phyloP scores from a whole-genome alignment of 2,113 vertebrate genomes.

The Cryptomyrus ogoouensis region DNA sequence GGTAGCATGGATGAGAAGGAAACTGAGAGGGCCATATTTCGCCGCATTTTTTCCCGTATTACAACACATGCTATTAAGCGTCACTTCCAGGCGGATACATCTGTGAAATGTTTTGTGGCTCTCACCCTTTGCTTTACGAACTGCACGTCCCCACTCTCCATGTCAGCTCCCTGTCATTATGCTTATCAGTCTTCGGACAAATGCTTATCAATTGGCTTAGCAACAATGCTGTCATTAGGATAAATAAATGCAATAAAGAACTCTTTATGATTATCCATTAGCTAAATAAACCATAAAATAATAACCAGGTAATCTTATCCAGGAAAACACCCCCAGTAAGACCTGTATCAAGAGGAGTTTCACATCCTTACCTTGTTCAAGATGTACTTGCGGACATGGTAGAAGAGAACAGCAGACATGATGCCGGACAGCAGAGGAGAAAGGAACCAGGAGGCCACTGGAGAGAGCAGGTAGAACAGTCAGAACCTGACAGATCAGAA shows the following conservation, averaged over 20 bases:
- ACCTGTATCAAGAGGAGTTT: not conserved
- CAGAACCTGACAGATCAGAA: not conserved
- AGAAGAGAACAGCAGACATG: constrained; percentile 91
- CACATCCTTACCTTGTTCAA: constrained; percentile 73
- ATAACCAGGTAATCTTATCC: not conserved
- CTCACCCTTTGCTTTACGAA: not conserved
- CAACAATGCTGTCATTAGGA: not conserved
- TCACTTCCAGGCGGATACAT: not conserved
- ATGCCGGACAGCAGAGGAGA: constrained; percentile 88
- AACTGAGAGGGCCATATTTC: not conserved
- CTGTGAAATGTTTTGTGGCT: not conserved
- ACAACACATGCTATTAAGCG: not conserved
- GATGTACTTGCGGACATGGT: constrained; percentile 77
- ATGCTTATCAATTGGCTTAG: not conserved
- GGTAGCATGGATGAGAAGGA: not conserved
- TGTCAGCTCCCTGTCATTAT: not conserved
- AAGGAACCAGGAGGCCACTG: constrained; percentile 94
- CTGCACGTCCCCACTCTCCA: not conserved
- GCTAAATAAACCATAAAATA: not conserved
- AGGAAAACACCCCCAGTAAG: not conserved
- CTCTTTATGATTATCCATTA: not conserved
- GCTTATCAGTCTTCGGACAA: not conserved
- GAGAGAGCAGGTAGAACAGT: not conserved
- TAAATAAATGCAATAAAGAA: not conserved
- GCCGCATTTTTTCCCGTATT: not conserved